Evolutionary conservation across 2,888 invertebrate genomes (phyloP), one percentile per base, ranked within the genome.

Genomic region (Ceramica pisi): DNA sequence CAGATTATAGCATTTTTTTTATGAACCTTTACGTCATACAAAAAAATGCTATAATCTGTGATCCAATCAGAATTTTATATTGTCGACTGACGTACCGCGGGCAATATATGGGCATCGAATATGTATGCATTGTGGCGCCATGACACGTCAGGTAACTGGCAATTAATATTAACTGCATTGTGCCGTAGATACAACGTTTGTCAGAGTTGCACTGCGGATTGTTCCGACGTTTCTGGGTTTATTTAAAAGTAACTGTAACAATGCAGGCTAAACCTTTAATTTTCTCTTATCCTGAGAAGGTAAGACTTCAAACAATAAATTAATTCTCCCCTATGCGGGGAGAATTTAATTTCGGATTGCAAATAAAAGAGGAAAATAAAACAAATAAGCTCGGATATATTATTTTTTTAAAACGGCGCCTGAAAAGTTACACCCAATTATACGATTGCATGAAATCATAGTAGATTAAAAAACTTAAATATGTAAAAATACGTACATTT

Each of bases 51-150:
- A 62, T 67, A 70, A 75, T 84, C 59, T 66, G 67, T 69, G n/a
- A 64, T 66, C 75, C 85, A 75, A 75, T 83, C 82, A 73, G 70
- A 79, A 82, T 83, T 79, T 82, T 76, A 72, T 71, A 82, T 75
- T 53, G 41, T 66, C 38, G 62, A 60, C 69, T 69, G 63, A 74
- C 71, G 67, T 67, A 53, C 64, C 31, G 57, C 56, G 16, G 55
- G 26, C 56, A 69, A 65, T 74, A 85, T 67, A 59, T 73, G 31
- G 66, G 12, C 79, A 83, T 83, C 71, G 67, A 79, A 84, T 82
- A 76, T 79, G 71, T 71, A 83, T 84, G 71, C 59, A 67, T 66
- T 57, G 69, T 67, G 61, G 65, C 63, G 31, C 60, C 63, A 76
- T 79, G 60, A 44, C 48, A 48, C 67, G 70, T 73, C 76, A 74